Evolutionary conservation across 2,888 invertebrate genomes (phyloP), one percentile per base, ranked within the genome.

Genomic region (Polymixis lichenea): DNA sequence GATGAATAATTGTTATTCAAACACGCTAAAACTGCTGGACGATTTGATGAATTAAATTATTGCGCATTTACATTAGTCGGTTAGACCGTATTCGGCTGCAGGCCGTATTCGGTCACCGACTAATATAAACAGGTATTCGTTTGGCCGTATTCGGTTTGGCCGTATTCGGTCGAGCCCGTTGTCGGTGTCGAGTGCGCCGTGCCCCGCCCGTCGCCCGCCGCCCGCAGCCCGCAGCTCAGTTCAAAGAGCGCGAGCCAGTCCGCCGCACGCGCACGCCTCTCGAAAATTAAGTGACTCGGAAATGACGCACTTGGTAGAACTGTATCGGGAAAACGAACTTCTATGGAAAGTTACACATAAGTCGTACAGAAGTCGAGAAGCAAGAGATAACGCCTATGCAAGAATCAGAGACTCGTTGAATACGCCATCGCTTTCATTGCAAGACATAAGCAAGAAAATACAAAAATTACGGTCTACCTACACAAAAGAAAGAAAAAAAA

Each of bases 361-460:
- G 70, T 70, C 61, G 74, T 74, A 78, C 74, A 78, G 66, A 74
- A 78, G 8, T 78, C 74, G 74, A 78, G 74, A 78, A 4, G 74
- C 78, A 8, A 78, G 74, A 78, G 70, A 70, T 78, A 74, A 78
- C 78, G 74, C 74, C 74, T 78, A 78, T 78, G 74, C 4, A 69
- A 78, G 70, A 78, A 78, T 74, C 74, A 78, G 78, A 78, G 70
- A 78, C 74, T 69, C 74, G 70, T 78, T 78, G 73, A 78, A 75
- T 78, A 75, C 64, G 67, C 67, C 78, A 75, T 75, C 75, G 71
- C 78, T 78, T 75, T 75, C 71, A 75, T 71, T 75, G 75, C 71
- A 67, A 78, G 75, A 68, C 70, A 78, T 71, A 70, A 78, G 62
- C 66, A 78, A 72, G 71, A 78, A 78, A 81, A 65, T 72, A 72